Percentiles rank a stretch among this genome's conserved stretches.
phyloP scores from a whole-genome alignment of 2,888 invertebrate genomes.

The Neoascia interrupta region DNA sequence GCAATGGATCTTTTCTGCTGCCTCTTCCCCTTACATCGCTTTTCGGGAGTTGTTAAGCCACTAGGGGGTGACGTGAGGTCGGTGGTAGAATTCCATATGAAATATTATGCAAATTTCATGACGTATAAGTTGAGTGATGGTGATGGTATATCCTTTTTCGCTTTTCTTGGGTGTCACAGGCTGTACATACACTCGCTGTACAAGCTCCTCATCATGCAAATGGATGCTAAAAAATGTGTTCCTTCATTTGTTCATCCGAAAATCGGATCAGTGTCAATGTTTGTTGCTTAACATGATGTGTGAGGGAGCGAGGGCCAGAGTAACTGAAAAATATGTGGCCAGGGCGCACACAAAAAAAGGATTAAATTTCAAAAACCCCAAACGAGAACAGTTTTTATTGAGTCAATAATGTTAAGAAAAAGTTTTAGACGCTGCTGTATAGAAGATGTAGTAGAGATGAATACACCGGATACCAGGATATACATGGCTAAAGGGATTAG shows the following conservation, averaged over 20 bases:
- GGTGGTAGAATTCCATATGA: slow-evolving; percentile 47
- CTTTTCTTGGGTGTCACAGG: slow-evolving; percentile 28
- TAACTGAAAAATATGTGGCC: too few relatives aligned
- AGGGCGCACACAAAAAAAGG: slow-evolving; percentile 41
- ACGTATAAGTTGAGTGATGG: slow-evolving; percentile 12
- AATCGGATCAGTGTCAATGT: slow-evolving; percentile 68
- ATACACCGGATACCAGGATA: slow-evolving; percentile 35
- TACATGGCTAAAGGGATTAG: slow-evolving; percentile 65
- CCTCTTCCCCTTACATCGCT: not conserved
- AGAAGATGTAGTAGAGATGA: slow-evolving; percentile 13
- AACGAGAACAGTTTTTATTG: slow-evolving; percentile 40
- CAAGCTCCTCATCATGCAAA: slow-evolving; percentile 49
- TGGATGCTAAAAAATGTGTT: slow-evolving; percentile 64
- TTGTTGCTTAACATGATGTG: slow-evolving; percentile 25
- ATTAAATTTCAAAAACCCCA: slow-evolving; percentile 59
- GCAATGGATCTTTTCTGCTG: not conserved
- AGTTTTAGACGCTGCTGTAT: not conserved
- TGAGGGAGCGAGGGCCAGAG: not conserved
- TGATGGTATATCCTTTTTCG: slow-evolving; percentile 40
- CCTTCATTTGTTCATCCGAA: slow-evolving; percentile 67
- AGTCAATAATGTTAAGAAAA: slow-evolving; percentile 34
- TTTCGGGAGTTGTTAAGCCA: not conserved
- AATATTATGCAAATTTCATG: slow-evolving; percentile 68
- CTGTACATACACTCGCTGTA: slow-evolving; percentile 15
- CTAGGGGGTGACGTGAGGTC: too few relatives aligned